phyloP scores from a whole-genome alignment of 2,888 invertebrate genomes.

The Lampropteryx suffumata region DNA sequence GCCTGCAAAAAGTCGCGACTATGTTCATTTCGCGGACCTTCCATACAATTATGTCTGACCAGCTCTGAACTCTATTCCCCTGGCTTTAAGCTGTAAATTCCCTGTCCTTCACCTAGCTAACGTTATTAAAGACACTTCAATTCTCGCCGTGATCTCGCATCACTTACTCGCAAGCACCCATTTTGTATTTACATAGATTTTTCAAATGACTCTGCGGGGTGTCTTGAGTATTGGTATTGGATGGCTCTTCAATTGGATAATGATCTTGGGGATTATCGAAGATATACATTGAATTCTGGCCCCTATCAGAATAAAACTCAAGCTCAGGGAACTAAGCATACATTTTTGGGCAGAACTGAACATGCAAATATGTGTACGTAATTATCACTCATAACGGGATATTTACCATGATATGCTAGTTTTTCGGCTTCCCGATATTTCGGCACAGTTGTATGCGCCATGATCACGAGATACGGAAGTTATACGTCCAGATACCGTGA shows the following conservation, averaged over 20 bases:
- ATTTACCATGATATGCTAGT: no score
- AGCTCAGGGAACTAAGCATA: no score
- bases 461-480: no score
- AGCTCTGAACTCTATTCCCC: slow-evolving; percentile 33
- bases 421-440: no score
- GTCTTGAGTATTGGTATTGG: slow-evolving; percentile 19
- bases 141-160: slow-evolving; percentile 73
- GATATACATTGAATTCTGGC: neutral
- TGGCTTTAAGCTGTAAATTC: slow-evolving; percentile 35
- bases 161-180: slow-evolving; percentile 61
- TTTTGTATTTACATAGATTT: slow-evolving; percentile 61
- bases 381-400: no score
- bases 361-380: no score
- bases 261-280: slow-evolving; percentile 11
- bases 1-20: slow-evolving; percentile 71
- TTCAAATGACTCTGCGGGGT: slow-evolving; percentile 34
- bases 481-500: no score
- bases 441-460: no score
- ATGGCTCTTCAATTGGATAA: slow-evolving; percentile 21
- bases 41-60: slow-evolving; percentile 33
- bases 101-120: slow-evolving; percentile 28
- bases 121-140: slow-evolving; percentile 61
- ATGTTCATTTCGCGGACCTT: slow-evolving; percentile 73
- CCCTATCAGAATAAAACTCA: no score
- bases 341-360: no score